These are phyloP conservation scores for Onychomys leucogaster DNA, from an alignment of 2,797 vertebrate genomes.

Conservation along the genomic window DNA sequence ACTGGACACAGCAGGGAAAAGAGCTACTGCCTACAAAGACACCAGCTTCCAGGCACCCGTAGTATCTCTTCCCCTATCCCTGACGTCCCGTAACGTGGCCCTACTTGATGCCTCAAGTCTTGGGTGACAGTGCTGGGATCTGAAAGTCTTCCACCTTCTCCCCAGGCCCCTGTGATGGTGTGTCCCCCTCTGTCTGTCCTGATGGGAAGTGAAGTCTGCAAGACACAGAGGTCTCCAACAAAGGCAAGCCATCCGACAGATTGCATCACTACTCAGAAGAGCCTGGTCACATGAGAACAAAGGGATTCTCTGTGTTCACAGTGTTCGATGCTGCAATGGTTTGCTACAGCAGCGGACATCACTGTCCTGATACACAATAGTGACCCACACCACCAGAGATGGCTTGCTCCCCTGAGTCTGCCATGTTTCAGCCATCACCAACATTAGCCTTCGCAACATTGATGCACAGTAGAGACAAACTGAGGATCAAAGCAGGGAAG, in stretches of 20 bases:
- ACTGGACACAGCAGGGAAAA: neutral
- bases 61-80: neutral
- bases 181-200: neutral
- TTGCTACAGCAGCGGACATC: fast-evolving
- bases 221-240: neutral
- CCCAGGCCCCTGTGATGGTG: neutral
- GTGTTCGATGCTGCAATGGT: fast-evolving
- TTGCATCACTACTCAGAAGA: neutral
- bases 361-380: neutral
- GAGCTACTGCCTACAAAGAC: neutral
- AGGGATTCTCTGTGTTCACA: neutral
- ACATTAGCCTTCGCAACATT: no score
- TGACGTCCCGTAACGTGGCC: no score
- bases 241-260: neutral
- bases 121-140: neutral
- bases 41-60: neutral
- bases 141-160: neutral
- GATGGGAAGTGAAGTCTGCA: neutral
- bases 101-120: no score
- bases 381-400: neutral
- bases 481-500: neutral
- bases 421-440: no score
- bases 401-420: neutral
- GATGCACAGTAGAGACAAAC: neutral
- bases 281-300: neutral